phyloP scores from a whole-genome alignment of 2,888 invertebrate species.

The Ochropacha duplaris region DNA sequence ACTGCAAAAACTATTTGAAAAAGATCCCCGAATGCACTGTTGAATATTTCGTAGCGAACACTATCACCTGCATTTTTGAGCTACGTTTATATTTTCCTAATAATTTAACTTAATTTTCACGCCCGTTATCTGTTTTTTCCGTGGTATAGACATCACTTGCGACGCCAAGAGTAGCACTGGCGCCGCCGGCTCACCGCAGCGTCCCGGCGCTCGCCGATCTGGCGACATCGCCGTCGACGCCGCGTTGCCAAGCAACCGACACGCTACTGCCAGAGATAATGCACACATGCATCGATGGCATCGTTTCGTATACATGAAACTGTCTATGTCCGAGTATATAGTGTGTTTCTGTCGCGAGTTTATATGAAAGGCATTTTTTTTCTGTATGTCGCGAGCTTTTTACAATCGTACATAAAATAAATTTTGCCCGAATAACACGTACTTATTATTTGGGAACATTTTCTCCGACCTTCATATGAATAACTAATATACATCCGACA shows the following conservation, averaged over 20 bases:
- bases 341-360: too few species aligned
- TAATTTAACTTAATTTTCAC: background rate
- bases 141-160: slow-evolving; percentile 33
- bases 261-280: slow-evolving; percentile 14
- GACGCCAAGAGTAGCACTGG: slow-evolving; percentile 62
- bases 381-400: too few species aligned
- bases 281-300: slow-evolving; percentile 2
- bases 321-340: too few species aligned
- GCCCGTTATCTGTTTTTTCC: background rate
- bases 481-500: too few species aligned
- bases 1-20: background rate
- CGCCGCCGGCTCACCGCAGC: slow-evolving; percentile 59
- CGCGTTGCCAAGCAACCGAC: slow-evolving; percentile 71
- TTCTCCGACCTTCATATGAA: too few species aligned
- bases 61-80: background rate
- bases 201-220: slow-evolving; percentile 69
- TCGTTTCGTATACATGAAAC: too few species aligned
- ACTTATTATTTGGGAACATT: too few species aligned
- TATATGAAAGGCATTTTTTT: too few species aligned
- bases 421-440: too few species aligned
- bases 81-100: background rate
- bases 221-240: slow-evolving; percentile 75
- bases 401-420: too few species aligned
- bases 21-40: background rate
- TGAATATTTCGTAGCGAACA: background rate